A percentile compares a stretch with the other conserved stretches of the same genome.
Evolutionary conservation across 2,888 invertebrate species (phyloP).

Genomic region (Gryllus longicercus): DNA sequence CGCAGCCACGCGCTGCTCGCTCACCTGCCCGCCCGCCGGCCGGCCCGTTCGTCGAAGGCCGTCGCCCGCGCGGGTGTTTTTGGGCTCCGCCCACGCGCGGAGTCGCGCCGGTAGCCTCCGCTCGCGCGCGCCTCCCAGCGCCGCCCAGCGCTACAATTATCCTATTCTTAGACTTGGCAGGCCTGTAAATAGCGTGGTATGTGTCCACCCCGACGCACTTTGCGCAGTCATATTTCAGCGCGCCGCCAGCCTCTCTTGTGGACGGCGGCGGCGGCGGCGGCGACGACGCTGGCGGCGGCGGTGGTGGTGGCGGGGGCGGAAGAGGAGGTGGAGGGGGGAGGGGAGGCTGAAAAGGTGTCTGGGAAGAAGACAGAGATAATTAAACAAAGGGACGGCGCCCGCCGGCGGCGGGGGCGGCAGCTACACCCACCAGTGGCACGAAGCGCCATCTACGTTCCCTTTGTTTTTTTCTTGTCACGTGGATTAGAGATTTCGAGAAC

Average conservation of each 20-base stretch:
- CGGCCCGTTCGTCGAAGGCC: too few relatives aligned
- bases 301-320: not conserved
- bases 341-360: not conserved
- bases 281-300: not conserved
- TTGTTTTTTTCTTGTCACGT: too few relatives aligned
- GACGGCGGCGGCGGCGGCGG: not conserved
- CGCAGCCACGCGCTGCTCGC: too few relatives aligned
- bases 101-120: not conserved
- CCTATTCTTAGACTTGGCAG: constrained; percentile 17
- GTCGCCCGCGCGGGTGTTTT: not conserved
- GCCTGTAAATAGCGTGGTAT: constrained; percentile 17
- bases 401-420: too few relatives aligned
- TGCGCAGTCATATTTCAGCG: constrained; percentile 17
- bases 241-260: too few relatives aligned
- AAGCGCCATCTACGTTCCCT: too few relatives aligned
- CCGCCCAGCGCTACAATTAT: not conserved
- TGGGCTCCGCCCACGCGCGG: not conserved
- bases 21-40: too few relatives aligned
- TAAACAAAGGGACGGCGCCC: not conserved
- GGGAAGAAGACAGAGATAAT: not conserved
- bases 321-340: not conserved
- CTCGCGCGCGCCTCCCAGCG: not conserved
- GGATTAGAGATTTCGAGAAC: too few relatives aligned
- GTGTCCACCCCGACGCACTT: constrained; percentile 11
- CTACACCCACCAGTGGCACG: too few relatives aligned